Conservation (phyloP, 1,140 invertebrate genomes). For the Plectrocnemia conspersa region DNA sequence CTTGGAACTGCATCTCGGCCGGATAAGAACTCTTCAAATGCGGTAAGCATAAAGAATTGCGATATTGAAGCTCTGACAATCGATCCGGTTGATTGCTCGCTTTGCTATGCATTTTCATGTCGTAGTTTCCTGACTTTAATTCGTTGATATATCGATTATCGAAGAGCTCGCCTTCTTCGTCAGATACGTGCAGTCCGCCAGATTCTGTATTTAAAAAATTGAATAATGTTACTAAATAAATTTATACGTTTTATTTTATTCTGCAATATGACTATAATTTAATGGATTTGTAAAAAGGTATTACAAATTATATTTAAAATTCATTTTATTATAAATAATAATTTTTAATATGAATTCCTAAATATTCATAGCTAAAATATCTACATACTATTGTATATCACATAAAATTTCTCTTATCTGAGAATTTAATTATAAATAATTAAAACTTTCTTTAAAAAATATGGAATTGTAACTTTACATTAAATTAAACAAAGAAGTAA, state of each 20-base stretch:
- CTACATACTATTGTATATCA: too few species aligned
- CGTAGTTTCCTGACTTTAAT: constrained; percentile 49
- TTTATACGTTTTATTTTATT: not conserved
- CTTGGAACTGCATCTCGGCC: constrained; percentile 71
- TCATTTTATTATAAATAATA: not conserved
- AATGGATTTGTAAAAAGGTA: not conserved
- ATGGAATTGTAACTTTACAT: too few species aligned
- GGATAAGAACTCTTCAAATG: constrained; percentile 88
- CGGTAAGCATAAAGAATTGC: constrained; percentile 82
- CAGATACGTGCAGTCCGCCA: constrained; percentile 66
- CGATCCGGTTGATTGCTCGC: constrained; percentile 30
- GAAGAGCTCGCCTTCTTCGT: constrained; percentile 78
- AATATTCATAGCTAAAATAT: too few species aligned
- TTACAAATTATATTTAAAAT: not conserved
- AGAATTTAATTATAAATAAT: too few species aligned
- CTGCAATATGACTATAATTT: not conserved
- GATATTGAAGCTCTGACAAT: constrained; percentile 64
- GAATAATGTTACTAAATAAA: not conserved
- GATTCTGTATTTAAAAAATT: constrained; percentile 38
- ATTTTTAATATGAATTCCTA: too few species aligned
- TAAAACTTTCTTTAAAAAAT: too few species aligned
- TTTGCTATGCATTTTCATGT: constrained; percentile 17
- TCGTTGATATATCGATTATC: constrained; percentile 69
- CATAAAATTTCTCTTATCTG: too few species aligned
- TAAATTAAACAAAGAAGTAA: too few species aligned